These are phyloP conservation scores for Diabrotica virgifera DNA, from an alignment of 1,140 invertebrate species.

Conservation along the genomic window DNA sequence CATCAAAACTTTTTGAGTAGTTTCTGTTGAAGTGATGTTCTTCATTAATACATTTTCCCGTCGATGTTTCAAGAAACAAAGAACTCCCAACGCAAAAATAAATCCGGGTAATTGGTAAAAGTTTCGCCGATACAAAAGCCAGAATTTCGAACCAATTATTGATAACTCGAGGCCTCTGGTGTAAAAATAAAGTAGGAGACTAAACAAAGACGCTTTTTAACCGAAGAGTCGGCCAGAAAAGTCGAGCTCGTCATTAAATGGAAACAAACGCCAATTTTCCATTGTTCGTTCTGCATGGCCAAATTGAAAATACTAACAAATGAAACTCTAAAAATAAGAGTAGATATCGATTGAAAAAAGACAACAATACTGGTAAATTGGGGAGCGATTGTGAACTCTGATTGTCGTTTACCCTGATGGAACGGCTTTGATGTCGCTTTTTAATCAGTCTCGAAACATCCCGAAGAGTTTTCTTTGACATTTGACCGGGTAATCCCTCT, in stretches of 20 bases:
- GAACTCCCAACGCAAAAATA: constrained; percentile 20
- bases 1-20: background rate
- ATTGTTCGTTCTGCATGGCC: constrained; percentile 25
- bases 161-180: constrained; percentile 37
- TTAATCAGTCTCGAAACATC: constrained; percentile 46
- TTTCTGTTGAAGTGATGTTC: background rate
- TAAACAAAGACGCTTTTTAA: constrained; percentile 33
- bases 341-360: constrained; percentile 48
- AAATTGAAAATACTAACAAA: constrained; percentile 43
- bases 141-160: constrained; percentile 34
- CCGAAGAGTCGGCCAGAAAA: constrained; percentile 26
- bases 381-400: constrained; percentile 45
- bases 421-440: constrained; percentile 45
- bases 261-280: constrained; percentile 14
- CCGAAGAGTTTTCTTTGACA: constrained; percentile 45
- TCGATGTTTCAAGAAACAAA: constrained; percentile 13
- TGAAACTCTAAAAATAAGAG: constrained; percentile 35
- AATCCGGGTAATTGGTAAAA: constrained; percentile 28
- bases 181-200: constrained; percentile 38
- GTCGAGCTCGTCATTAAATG: constrained; percentile 18
- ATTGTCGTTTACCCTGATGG: constrained; percentile 44
- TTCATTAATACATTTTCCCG: constrained; percentile 3
- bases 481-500: constrained; percentile 47
- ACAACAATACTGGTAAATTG: constrained; percentile 47
- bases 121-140: constrained; percentile 24